Evolutionary conservation across 2,113 vertebrate species (phyloP).

Genomic region (Phyllostomus discolor): DNA sequence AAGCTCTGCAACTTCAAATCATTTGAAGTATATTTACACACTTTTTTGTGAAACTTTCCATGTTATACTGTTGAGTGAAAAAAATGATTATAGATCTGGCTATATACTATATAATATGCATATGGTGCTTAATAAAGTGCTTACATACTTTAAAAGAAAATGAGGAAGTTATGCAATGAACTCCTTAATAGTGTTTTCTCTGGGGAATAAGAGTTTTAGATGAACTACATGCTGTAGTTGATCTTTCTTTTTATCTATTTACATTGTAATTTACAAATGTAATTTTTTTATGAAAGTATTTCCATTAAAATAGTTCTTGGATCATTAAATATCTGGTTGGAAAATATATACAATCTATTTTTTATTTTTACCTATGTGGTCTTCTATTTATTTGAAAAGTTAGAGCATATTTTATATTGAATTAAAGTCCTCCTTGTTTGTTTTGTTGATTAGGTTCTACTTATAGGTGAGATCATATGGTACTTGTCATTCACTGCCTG

Average conservation of each 20-base stretch:
- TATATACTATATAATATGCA: not conserved
- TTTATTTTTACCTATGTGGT: not conserved
- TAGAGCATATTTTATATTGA: not conserved
- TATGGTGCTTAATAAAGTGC: too few relatives aligned
- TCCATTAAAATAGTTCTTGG: not conserved
- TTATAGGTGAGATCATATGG: too few relatives aligned
- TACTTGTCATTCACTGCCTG: too few relatives aligned
- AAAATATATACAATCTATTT: not conserved
- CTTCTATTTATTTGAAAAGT: not conserved
- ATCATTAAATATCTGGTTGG: not conserved
- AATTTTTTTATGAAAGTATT: not conserved
- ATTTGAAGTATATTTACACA: not conserved
- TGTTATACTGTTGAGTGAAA: not conserved
- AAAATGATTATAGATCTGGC: not conserved
- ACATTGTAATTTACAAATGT: not conserved
- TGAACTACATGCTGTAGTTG: not conserved
- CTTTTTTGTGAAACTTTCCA: not conserved
- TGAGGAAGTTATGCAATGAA: not conserved
- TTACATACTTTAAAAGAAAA: not conserved
- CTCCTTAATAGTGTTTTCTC: not conserved
- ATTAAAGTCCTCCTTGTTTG: not conserved
- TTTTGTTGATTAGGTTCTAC: too few relatives aligned
- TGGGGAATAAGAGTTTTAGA: not conserved
- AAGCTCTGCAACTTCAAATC: not conserved
- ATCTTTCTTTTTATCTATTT: not conserved